Evolutionary conservation across 2,797 vertebrate species (phyloP).

Genomic region (Dendrocincla fuliginosa): DNA sequence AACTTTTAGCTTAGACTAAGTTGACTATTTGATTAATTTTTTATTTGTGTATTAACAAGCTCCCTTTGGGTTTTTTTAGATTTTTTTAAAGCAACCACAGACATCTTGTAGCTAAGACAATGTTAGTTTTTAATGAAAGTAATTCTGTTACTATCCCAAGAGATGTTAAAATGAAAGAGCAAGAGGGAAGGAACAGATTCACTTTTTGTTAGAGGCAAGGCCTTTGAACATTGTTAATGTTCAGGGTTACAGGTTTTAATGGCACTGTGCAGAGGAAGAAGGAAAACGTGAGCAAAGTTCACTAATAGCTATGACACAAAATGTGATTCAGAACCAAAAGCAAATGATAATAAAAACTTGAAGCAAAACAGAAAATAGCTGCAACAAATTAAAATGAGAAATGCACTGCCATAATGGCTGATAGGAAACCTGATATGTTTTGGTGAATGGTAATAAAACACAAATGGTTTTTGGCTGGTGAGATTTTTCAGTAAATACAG

Average conservation of each 20-base stretch:
- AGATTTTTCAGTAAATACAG: slow-evolving; percentile 56
- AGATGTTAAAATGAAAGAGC: slow-evolving; percentile 44
- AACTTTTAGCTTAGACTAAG: slow-evolving; percentile 53
- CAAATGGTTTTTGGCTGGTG: slow-evolving; percentile 18
- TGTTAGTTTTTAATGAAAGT: slow-evolving; percentile 73
- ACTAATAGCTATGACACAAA: slow-evolving; percentile 55
- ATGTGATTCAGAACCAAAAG: slow-evolving; percentile 59
- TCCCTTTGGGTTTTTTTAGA: background rate
- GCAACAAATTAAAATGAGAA: slow-evolving; percentile 76
- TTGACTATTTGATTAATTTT: slow-evolving; percentile 69
- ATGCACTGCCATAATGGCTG: slow-evolving; percentile 77
- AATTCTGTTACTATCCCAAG: slow-evolving; percentile 66
- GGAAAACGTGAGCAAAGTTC: slow-evolving; percentile 62
- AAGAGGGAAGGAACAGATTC: slow-evolving; percentile 26
- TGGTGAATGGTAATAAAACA: slow-evolving; percentile 47
- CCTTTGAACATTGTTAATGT: slow-evolving; percentile 74
- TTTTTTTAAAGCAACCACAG: slow-evolving; percentile 87
- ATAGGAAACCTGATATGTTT: slow-evolving; percentile 81
- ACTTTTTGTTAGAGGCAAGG: slow-evolving; percentile 77
- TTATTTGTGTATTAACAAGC: slow-evolving; percentile 48
- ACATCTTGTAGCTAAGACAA: slow-evolving; percentile 79
- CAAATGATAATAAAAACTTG: slow-evolving; percentile 55
- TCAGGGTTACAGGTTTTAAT: slow-evolving; percentile 76
- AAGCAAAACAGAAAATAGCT: slow-evolving; percentile 72
- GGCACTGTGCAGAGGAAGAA: slow-evolving; percentile 70